Evolutionary conservation across 64 coral and sea anemone genomes (phyloP).

Genomic region (Orbicella faveolata): DNA sequence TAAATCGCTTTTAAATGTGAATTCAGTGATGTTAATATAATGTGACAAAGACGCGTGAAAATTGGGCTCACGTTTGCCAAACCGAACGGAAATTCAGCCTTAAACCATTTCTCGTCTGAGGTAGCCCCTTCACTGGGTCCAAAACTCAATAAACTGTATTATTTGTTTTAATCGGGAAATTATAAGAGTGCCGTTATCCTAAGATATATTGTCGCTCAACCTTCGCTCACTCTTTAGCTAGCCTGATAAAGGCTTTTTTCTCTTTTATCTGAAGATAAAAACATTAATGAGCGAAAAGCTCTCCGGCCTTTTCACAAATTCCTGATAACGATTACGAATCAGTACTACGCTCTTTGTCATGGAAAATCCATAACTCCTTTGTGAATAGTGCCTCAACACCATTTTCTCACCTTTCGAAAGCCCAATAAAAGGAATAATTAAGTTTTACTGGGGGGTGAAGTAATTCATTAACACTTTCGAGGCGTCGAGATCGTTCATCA

Average conservation of each 20-base stretch:
- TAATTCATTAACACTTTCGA: slow-evolving; percentile 47
- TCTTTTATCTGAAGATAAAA: slow-evolving; percentile 39
- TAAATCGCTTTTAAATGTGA: slow-evolving; percentile 4
- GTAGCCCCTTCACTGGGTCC: background rate
- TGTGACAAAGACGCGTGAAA: background rate
- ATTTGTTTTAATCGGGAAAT: slow-evolving; percentile 4
- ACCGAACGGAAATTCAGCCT: background rate
- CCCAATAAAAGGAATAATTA: slow-evolving; percentile 41
- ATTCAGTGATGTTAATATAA: slow-evolving; percentile 17
- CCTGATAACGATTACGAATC: slow-evolving; percentile 48
- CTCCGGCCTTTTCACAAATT: slow-evolving; percentile 35
- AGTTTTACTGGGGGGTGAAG: slow-evolving; percentile 30
- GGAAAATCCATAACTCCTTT: slow-evolving; percentile 17
- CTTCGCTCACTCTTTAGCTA: slow-evolving; percentile 32
- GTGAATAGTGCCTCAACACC: slow-evolving; percentile 10
- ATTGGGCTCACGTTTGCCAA: background rate
- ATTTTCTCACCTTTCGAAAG: slow-evolving; percentile 44
- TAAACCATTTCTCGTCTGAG: background rate
- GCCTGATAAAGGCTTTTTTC: slow-evolving; percentile 1
- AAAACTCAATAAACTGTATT: background rate
- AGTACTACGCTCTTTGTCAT: slow-evolving; percentile 20
- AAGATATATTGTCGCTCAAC: slow-evolving; percentile 2
- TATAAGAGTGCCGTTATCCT: background rate
- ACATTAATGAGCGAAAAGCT: slow-evolving; percentile 38
- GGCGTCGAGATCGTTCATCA: background rate